Evolutionary conservation across 1,140 invertebrate species (phyloP).

Genomic region (Megalonaias nervosa): DNA sequence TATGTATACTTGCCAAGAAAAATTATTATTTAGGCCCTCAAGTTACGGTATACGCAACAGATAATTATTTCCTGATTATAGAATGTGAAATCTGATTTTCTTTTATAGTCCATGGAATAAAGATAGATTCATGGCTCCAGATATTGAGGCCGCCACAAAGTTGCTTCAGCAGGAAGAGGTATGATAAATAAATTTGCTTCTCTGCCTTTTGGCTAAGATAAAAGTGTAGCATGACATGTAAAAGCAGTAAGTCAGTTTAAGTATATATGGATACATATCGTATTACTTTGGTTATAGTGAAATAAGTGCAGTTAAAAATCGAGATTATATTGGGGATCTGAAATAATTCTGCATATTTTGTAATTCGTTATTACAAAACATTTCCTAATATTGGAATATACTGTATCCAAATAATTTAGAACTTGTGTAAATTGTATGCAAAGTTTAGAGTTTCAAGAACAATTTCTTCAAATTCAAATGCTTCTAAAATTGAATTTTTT

Average conservation of each 20-base stretch:
- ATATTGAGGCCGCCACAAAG: slow-evolving; percentile 77
- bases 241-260: not conserved
- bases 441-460: no score
- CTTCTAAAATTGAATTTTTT: no score
- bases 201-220: not conserved
- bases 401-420: no score
- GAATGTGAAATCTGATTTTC: not conserved
- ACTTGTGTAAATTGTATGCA: no score
- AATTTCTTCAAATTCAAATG: no score
- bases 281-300: not conserved
- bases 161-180: slow-evolving; percentile 77
- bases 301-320: not conserved
- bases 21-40: no score
- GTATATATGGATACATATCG: not conserved
- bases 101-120: slow-evolving; percentile 76
- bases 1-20: no score
- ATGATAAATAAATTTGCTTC: not conserved
- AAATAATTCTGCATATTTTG: no score
- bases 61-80: no score
- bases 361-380: no score
- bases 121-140: slow-evolving; percentile 80
- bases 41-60: no score
- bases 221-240: not conserved
- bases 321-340: not conserved
- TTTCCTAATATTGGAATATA: no score